phyloP scores from a whole-genome alignment of 2,797 vertebrate genomes.

The Kryptolebias ocellatus region DNA sequence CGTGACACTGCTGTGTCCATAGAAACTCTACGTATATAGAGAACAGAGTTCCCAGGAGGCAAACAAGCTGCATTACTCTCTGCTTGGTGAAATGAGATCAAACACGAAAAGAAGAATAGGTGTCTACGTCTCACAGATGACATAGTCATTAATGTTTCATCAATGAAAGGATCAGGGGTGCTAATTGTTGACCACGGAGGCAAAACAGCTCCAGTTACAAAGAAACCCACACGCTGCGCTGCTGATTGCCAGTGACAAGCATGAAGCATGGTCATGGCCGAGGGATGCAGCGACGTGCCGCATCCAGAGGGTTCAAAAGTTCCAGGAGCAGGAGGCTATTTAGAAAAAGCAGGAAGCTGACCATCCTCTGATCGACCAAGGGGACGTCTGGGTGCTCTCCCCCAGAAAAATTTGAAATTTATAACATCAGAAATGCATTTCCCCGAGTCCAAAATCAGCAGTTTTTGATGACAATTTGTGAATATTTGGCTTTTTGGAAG shows the following conservation, averaged over 20 bases:
- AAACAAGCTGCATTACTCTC: constrained; percentile 34
- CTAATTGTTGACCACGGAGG: constrained; percentile 46
- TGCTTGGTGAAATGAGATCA: constrained; percentile 31
- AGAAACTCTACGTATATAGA: neutral
- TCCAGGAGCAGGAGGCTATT: too few relatives aligned
- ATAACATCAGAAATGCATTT: too few relatives aligned
- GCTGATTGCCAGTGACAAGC: constrained; percentile 16
- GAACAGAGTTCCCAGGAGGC: constrained; percentile 16
- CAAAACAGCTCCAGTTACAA: constrained; percentile 53
- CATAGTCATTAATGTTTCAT: constrained; percentile 73
- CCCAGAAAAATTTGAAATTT: too few relatives aligned
- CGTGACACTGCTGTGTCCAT: constrained; percentile 26
- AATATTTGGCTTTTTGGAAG: too few relatives aligned
- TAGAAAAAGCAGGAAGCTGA: too few relatives aligned
- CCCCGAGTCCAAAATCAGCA: too few relatives aligned
- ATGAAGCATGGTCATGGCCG: constrained; percentile 8
- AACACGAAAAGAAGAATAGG: constrained; percentile 43
- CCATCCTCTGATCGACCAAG: too few relatives aligned
- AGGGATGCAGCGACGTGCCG: constrained; percentile 10
- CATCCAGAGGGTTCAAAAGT: too few relatives aligned
- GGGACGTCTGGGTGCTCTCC: too few relatives aligned
- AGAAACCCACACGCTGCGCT: constrained; percentile 18
- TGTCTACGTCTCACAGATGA: constrained; percentile 60
- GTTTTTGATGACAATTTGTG: too few relatives aligned
- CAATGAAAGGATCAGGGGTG: constrained; percentile 54